These are phyloP conservation scores for Scartelaos histophorus DNA, from an alignment of 2,113 vertebrate species.

Conservation along the genomic window DNA sequence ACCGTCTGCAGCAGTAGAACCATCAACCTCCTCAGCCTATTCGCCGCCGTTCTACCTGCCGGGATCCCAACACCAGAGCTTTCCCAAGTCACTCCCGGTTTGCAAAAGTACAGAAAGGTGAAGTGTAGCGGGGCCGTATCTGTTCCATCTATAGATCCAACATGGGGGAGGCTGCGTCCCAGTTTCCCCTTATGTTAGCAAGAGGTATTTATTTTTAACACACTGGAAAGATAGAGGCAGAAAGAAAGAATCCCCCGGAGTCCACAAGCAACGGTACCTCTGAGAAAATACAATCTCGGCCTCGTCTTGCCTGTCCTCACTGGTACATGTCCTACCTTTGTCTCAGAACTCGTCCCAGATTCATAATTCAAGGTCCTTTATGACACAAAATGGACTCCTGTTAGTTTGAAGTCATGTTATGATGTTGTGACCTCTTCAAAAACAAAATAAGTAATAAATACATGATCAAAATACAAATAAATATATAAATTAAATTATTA, in stretches of 20 bases:
- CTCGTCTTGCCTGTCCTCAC: constrained; percentile 12
- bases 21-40: too few relatives aligned
- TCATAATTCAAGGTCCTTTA: too few relatives aligned
- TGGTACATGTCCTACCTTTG: background rate
- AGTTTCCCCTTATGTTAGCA: constrained; percentile 37
- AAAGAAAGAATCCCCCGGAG: constrained; percentile 39
- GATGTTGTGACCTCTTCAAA: too few relatives aligned
- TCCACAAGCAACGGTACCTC: constrained; percentile 51
- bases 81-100: too few relatives aligned
- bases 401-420: too few relatives aligned
- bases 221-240: constrained; percentile 28
- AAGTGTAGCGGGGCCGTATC: background rate
- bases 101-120: background rate
- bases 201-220: constrained; percentile 69
- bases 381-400: too few relatives aligned
- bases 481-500: too few relatives aligned
- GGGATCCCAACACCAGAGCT: too few relatives aligned
- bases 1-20: too few relatives aligned
- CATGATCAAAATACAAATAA: too few relatives aligned
- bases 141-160: background rate
- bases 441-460: too few relatives aligned
- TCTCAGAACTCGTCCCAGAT: constrained; percentile 6
- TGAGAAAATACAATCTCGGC: constrained; percentile 44
- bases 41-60: too few relatives aligned
- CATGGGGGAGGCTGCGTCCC: constrained; percentile 35